Conservation (phyloP, 2,888 invertebrate species). For the Drosophila colorata region DNA sequence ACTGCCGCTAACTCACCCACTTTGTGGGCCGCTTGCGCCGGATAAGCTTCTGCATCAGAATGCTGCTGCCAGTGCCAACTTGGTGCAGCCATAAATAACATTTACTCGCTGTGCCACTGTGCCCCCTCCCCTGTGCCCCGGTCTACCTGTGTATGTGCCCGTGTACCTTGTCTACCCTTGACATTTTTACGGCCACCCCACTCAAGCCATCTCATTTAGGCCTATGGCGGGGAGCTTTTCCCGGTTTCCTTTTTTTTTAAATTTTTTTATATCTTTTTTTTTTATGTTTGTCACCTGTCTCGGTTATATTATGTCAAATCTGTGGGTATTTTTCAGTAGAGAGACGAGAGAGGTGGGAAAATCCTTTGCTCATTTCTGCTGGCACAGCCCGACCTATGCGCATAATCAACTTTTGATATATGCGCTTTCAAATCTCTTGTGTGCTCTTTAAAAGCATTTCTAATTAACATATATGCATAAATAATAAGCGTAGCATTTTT, state of each 20-base stretch:
- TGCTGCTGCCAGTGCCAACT: conserved; percentile 31
- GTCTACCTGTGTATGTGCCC: conserved; percentile 18
- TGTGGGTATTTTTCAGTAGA: conserved; percentile 59
- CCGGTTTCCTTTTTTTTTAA: conserved; percentile 20
- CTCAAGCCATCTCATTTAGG: conserved; percentile 57
- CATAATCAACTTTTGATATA: conserved; percentile 79
- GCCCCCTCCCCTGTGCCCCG: not conserved
- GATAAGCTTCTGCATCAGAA: conserved; percentile 41
- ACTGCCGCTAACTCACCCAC: conserved; percentile 61
- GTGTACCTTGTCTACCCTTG: conserved; percentile 45
- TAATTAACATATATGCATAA: conserved; percentile 79
- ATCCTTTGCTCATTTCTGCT: conserved; percentile 55
- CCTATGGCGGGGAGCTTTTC: conserved; percentile 28
- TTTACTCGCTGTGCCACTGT: conserved; percentile 48
- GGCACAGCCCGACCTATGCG: conserved; percentile 39
- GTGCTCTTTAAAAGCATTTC: conserved; percentile 77
- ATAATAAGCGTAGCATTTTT: conserved; percentile 67
- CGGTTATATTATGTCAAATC: conserved; percentile 75
- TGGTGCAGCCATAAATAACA: conserved; percentile 78
- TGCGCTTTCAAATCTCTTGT: conserved; percentile 77
- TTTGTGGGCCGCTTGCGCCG: conserved; percentile 51
- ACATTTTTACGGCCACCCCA: conserved; percentile 50
- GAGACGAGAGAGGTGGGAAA: conserved; percentile 2
- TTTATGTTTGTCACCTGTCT: conserved; percentile 74
- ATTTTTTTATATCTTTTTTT: conserved; percentile 37